phyloP scores from a whole-genome alignment of 2,113 vertebrate genomes.

The Ceyx margarethae region DNA sequence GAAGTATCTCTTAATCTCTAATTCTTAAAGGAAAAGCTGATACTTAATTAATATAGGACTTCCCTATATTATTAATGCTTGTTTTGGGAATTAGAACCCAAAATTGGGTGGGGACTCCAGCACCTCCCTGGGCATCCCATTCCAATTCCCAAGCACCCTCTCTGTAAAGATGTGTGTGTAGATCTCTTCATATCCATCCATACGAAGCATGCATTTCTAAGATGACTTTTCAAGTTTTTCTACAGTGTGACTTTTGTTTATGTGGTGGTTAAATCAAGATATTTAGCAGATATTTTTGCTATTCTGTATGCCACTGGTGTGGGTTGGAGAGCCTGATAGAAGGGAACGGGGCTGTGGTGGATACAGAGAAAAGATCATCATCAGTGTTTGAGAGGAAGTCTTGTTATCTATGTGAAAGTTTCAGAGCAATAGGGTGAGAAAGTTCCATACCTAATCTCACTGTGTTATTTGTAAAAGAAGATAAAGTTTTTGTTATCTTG shows the following conservation, averaged over 20 bases:
- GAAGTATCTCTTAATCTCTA: not conserved
- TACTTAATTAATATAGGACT: not conserved
- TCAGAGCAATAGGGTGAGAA: not conserved
- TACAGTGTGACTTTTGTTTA: not conserved
- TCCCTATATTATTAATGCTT: not conserved
- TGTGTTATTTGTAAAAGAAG: not conserved
- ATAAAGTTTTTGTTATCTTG: not conserved
- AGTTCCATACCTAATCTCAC: not conserved
- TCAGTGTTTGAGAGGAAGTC: not conserved
- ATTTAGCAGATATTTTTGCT: not conserved
- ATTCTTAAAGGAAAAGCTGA: not conserved
- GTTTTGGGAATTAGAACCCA: not conserved
- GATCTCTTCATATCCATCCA: not conserved
- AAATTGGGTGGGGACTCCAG: too few species aligned
- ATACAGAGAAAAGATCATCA: not conserved
- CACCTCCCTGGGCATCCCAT: too few species aligned
- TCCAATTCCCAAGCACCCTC: too few species aligned
- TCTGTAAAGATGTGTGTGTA: not conserved
- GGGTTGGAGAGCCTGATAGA: not conserved
- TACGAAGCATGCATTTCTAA: not conserved
- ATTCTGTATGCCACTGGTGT: not conserved
- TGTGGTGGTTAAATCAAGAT: not conserved
- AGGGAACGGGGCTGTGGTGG: not conserved
- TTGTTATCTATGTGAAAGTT: not conserved
- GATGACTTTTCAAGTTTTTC: not conserved